Percentiles rank a stretch among this genome's conserved stretches.
Evolutionary conservation across 2,113 vertebrate genomes (phyloP).

Genomic region (Bufo bufo): DNA sequence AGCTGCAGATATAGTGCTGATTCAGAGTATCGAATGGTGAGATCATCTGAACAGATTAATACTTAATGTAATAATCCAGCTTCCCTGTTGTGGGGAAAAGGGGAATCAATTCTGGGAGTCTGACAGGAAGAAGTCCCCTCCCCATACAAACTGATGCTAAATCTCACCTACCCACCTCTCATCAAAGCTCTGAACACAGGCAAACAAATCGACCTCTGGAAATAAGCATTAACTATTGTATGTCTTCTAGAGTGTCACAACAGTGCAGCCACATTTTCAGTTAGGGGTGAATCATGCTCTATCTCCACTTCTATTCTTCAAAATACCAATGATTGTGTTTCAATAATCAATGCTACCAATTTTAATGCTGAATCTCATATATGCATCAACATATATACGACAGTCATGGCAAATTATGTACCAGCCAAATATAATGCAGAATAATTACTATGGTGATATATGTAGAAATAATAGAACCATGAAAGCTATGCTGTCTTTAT

Average conservation of each 20-base stretch:
- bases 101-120: slow-evolving; percentile 54
- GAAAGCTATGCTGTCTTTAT: too few species aligned
- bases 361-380: too few species aligned
- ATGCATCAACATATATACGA: too few species aligned
- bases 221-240: slow-evolving; percentile 30
- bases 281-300: too few species aligned
- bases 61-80: slow-evolving; percentile 58
- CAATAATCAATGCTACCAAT: too few species aligned
- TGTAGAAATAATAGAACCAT: too few species aligned
- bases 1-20: slow-evolving; percentile 53
- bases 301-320: too few species aligned
- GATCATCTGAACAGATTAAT: slow-evolving; percentile 59
- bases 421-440: too few species aligned
- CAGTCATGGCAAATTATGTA: too few species aligned
- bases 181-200: slow-evolving; percentile 48
- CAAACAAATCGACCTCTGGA: slow-evolving; percentile 50
- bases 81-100: slow-evolving; percentile 38
- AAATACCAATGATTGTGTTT: too few species aligned
- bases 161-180: slow-evolving; percentile 43
- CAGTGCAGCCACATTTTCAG: neutral
- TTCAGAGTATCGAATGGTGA: slow-evolving; percentile 51
- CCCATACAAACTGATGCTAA: neutral
- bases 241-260: neutral
- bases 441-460: too few species aligned
- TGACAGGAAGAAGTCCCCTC: slow-evolving; percentile 49